Conservation (phyloP, 1,140 invertebrate species). For the Heliothis virescens region DNA sequence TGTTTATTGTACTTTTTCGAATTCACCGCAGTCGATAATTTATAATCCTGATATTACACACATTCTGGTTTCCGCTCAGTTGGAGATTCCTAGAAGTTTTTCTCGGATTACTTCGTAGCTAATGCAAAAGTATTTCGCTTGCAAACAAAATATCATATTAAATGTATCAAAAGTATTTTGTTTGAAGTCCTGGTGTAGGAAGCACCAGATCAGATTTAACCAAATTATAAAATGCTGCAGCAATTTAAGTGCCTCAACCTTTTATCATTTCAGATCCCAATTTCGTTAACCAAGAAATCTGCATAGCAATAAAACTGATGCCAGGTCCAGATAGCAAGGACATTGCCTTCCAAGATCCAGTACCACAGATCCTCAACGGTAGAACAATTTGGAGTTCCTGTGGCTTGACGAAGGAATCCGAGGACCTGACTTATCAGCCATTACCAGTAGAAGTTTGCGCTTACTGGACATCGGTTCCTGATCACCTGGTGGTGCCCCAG, state of each 20-base stretch:
- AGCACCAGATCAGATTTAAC: too few species aligned
- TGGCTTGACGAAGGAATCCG: constrained; percentile 77
- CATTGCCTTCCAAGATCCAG: constrained; percentile 72
- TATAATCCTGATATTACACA: neutral
- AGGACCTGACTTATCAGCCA: constrained; percentile 82
- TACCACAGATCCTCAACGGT: constrained; percentile 73
- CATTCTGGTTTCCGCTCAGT: too few species aligned
- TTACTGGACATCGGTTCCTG: constrained; percentile 84
- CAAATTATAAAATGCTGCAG: too few species aligned
- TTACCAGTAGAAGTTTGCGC: constrained; percentile 75
- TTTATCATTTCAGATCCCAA: constrained; percentile 73
- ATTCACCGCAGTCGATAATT: neutral
- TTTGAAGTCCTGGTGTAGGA: too few species aligned
- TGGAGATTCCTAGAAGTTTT: too few species aligned
- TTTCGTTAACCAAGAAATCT: constrained; percentile 77
- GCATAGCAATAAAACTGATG: constrained; percentile 80
- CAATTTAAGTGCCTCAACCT: too few species aligned
- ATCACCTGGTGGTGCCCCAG: constrained; percentile 80
- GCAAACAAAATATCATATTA: too few species aligned
- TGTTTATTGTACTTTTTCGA: neutral
- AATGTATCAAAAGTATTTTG: too few species aligned
- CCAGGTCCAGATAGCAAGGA: constrained; percentile 77
- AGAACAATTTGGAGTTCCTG: constrained; percentile 76
- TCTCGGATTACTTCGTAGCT: too few species aligned
- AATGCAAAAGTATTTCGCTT: too few species aligned